Percentiles rank a stretch among this genome's conserved stretches.
phyloP scores from a whole-genome alignment of 2,113 vertebrate species.

The Cyprichromis sp. region DNA sequence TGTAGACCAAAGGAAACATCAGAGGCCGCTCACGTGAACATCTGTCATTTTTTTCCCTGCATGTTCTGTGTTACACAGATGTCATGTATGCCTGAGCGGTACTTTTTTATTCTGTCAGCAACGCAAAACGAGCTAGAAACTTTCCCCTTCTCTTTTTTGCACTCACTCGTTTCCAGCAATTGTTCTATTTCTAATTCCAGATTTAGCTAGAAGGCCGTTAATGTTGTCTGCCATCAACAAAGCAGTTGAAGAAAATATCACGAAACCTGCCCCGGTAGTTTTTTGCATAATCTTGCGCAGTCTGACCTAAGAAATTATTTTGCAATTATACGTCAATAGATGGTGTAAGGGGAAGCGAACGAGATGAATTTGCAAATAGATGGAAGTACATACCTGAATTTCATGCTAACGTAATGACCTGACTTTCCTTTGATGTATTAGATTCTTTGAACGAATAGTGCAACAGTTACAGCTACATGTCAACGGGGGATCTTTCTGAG shows the following conservation, averaged over 20 bases:
- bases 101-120: neutral
- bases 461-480: neutral
- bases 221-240: neutral
- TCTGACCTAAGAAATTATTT: neutral
- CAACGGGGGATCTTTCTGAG: neutral
- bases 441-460: neutral
- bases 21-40: neutral
- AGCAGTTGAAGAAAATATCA: neutral
- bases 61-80: neutral
- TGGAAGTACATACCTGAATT: neutral
- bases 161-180: neutral
- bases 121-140: neutral
- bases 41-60: neutral
- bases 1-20: neutral
- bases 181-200: neutral
- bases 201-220: neutral
- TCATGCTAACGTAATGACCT: neutral
- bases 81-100: neutral
- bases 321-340: neutral
- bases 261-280: neutral
- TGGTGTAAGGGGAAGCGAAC: neutral
- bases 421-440: neutral
- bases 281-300: neutral
- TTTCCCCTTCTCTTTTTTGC: neutral
- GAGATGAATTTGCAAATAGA: neutral